Base-by-base conservation (phyloP, 2,888 invertebrate species). In the Meghimatium bilineatum region DNA sequence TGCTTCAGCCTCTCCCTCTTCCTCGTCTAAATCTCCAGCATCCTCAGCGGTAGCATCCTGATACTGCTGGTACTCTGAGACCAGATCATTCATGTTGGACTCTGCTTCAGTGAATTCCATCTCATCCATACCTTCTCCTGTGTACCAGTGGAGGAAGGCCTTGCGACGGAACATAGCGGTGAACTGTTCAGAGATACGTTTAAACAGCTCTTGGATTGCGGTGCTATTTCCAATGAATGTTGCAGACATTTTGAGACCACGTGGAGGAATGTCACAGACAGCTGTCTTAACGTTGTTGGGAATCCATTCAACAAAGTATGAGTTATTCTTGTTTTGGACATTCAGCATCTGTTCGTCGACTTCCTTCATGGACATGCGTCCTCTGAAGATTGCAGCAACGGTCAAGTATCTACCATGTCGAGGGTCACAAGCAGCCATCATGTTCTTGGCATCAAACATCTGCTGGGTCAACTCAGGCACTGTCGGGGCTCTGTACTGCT, bases 141-240 rank as follows among this genome's bases (percentile, higher is more conserved):
- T 98, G 95, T 98, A 98, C 98, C 98, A 98, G 95, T 98, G 98
- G 94, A 98, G 95, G 96, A 98, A 98, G 93, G 98, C 98, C 94
- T 98, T 98, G 90, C 98, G 96, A 89, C 97, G 95, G 95, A 98
- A 98, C 98, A 98, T 97, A 83, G 97, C 98, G 2, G 87, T 84
- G 89, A 93, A 93, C 89, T 93, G 93, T 86, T 93, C 93, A 1
- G 91, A 91, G 84, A 93, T 88, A 52, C 87, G 90, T 87, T 92
- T 90, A 88, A 91, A 92, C 71, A 92, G 86, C 86, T 91, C 92
- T 86, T 93, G 92, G 85, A 93, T 92, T 86, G 93, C 92, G 20
- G 92, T 92, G 86, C 88, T 91, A 89, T 92, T 93, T 20, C 89
- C 89, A 66, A 89, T 86, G 86, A 89, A 89, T 34, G 89, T 92